phyloP scores from a whole-genome alignment of 2,888 invertebrate species.

The Thereva unica region DNA sequence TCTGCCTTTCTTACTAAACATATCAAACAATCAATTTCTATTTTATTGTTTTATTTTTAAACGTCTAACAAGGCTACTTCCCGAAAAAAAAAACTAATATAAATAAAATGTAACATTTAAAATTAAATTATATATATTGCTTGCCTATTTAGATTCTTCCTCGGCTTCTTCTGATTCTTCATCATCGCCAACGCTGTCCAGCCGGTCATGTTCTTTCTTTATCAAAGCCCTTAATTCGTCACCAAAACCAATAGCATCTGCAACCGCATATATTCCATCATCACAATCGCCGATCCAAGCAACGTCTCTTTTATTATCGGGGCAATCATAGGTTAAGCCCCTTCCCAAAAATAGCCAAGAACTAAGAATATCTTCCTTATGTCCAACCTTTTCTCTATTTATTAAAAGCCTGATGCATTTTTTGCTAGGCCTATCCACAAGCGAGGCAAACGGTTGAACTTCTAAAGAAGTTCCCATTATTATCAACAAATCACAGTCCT shows the following conservation, averaged over 20 bases:
- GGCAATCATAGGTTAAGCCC: slow-evolving; percentile 71
- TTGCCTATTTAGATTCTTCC: neutral
- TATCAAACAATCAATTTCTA: too few relatives aligned
- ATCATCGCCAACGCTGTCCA: slow-evolving; percentile 51
- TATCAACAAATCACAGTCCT: slow-evolving; percentile 85
- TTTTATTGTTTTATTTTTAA: too few relatives aligned
- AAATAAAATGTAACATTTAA: too few relatives aligned
- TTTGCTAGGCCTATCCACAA: slow-evolving; percentile 74
- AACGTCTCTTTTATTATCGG: slow-evolving; percentile 70
- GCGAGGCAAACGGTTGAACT: slow-evolving; percentile 92
- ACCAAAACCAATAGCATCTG: slow-evolving; percentile 78
- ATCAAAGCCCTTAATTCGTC: slow-evolving; percentile 67
- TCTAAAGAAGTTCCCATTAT: slow-evolving; percentile 94
- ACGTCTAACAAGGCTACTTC: too few relatives aligned
- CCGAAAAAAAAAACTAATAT: too few relatives aligned
- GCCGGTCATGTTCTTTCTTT: slow-evolving; percentile 62
- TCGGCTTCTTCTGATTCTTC: neutral
- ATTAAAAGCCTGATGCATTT: slow-evolving; percentile 82
- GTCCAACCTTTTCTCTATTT: slow-evolving; percentile 78
- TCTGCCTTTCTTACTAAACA: too few relatives aligned
- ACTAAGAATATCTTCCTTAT: slow-evolving; percentile 52
- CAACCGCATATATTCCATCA: slow-evolving; percentile 73
- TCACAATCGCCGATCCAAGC: slow-evolving; percentile 83
- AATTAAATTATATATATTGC: neutral
- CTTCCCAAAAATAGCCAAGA: slow-evolving; percentile 56